A percentile compares a stretch with the other conserved stretches of the same genome.
phyloP scores from a whole-genome alignment of 2,113 vertebrate genomes.

The Polypterus bichir region DNA sequence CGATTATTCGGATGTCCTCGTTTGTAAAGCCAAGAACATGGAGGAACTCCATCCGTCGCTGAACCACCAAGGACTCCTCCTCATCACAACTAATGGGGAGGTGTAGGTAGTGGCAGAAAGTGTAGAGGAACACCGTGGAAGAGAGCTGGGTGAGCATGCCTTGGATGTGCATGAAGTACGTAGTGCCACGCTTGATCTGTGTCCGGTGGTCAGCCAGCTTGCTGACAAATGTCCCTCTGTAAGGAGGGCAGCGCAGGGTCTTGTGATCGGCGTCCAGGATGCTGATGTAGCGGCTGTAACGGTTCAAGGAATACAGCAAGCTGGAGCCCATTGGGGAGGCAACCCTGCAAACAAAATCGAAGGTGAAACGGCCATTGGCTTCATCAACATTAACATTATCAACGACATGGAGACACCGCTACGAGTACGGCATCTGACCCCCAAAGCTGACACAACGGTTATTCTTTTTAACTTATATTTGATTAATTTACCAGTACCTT shows the following conservation, averaged over 20 bases:
- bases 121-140: slow-evolving; percentile 80
- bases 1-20: slow-evolving; percentile 75
- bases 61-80: slow-evolving; percentile 40
- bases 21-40: slow-evolving; percentile 66
- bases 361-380: neutral
- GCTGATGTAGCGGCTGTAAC: slow-evolving; percentile 84
- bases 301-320: slow-evolving; percentile 66
- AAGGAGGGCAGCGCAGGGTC: slow-evolving; percentile 76
- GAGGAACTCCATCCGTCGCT: slow-evolving; percentile 61
- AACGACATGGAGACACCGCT: neutral
- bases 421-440: too few species aligned
- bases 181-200: slow-evolving; percentile 80
- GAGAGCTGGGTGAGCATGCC: slow-evolving; percentile 69
- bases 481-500: too few species aligned
- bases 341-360: slow-evolving; percentile 47
- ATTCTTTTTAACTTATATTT: too few species aligned
- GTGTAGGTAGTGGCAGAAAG: slow-evolving; percentile 90
- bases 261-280: slow-evolving; percentile 85
- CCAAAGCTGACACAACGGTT: too few species aligned
- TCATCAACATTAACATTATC: neutral
- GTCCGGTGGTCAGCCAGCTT: slow-evolving; percentile 86
- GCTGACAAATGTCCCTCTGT: slow-evolving; percentile 63
- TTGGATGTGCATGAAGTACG: slow-evolving; percentile 83
- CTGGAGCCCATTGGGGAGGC: slow-evolving; percentile 60
- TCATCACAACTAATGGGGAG: slow-evolving; percentile 60